These are phyloP conservation scores for Rhingia rostrata DNA, from an alignment of 2,888 invertebrate species.

Conservation along the genomic window DNA sequence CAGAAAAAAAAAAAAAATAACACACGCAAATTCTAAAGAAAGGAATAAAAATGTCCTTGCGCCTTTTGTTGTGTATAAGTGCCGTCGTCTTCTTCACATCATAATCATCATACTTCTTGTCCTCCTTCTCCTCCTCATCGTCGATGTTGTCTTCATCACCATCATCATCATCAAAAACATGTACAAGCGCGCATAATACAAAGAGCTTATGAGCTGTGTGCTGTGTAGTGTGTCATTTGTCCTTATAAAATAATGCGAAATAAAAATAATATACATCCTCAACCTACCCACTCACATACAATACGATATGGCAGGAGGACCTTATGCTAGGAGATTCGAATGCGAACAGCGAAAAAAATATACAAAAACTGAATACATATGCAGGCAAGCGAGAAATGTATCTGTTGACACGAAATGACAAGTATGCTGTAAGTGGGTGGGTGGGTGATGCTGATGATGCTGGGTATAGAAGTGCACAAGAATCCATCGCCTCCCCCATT, in stretches of 20 bases:
- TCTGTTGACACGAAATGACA: conserved; percentile 75
- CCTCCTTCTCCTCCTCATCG: conserved; percentile 8
- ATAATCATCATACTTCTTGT: conserved; percentile 44
- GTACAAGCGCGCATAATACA: conserved; percentile 72
- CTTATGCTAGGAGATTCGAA: conserved; percentile 53
- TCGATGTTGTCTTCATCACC: conserved; percentile 51
- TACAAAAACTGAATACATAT: conserved; percentile 61
- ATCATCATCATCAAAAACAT: conserved; percentile 70
- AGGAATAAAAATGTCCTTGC: conserved; percentile 73
- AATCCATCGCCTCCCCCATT: neutral
- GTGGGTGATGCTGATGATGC: neutral
- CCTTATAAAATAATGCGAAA: conserved; percentile 74
- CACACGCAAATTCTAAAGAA: conserved; percentile 38
- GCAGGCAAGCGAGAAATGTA: conserved; percentile 73
- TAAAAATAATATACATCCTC: conserved; percentile 72
- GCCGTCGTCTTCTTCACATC: conserved; percentile 67
- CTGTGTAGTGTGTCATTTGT: conserved; percentile 73
- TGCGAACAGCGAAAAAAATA: conserved; percentile 17
- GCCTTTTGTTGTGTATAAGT: conserved; percentile 73
- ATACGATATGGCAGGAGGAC: conserved; percentile 51
- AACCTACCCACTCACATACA: conserved; percentile 16
- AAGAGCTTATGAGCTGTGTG: conserved; percentile 73
- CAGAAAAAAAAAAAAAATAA: conserved; percentile 11
- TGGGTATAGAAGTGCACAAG: conserved; percentile 14
- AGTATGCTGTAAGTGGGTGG: conserved; percentile 56